Evolutionary conservation across 2,888 invertebrate species (phyloP).

Genomic region (Platycheirus albimanus): DNA sequence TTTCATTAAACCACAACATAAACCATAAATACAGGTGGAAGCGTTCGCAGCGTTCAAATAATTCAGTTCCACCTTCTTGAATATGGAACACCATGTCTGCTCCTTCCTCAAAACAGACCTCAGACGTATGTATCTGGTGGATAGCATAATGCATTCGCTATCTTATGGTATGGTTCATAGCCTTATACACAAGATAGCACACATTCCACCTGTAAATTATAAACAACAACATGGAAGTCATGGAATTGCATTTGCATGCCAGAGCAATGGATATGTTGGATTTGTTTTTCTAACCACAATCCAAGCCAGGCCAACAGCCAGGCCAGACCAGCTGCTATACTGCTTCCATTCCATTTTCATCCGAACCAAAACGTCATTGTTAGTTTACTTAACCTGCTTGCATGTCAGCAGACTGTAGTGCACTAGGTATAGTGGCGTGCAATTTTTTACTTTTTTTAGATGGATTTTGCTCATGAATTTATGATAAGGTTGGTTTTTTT

Average conservation of each 20-base stretch:
- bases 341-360: background rate
- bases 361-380: conserved; percentile 23
- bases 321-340: conserved; percentile 23
- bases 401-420: conserved; percentile 37
- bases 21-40: conserved; percentile 24
- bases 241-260: conserved; percentile 1
- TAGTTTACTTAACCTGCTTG: conserved; percentile 50
- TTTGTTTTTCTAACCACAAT: too few species aligned
- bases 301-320: conserved; percentile 14
- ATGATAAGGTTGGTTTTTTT: conserved; percentile 11
- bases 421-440: conserved; percentile 8
- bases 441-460: conserved; percentile 1
- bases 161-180: background rate
- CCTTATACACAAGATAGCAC: background rate
- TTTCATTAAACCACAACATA: conserved; percentile 18
- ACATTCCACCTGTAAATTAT: conserved; percentile 21
- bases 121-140: background rate
- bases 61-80: background rate
- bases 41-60: background rate
- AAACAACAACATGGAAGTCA: conserved; percentile 15
- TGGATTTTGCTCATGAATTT: background rate
- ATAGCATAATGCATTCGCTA: background rate
- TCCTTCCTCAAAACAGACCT: conserved; percentile 1
- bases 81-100: background rate
- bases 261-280: background rate